Base-by-base conservation (phyloP, 2,888 invertebrate genomes). In the Harpagoxenus sublaevis region DNA sequence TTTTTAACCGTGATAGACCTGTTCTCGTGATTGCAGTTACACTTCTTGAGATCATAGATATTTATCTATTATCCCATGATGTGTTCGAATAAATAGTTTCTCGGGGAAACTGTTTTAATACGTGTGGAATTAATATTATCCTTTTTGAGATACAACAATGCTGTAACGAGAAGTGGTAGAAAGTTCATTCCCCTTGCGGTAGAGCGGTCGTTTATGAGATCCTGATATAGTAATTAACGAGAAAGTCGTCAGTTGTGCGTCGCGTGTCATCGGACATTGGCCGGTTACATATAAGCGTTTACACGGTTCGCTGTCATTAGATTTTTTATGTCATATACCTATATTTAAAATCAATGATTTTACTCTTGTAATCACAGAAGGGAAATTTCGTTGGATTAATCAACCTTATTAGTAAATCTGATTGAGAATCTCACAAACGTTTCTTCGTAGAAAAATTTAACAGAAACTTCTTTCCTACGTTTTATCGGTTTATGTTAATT, bases 211-310 rank as follows among this genome's bases (percentile, higher is more conserved):
- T 18, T 65, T 60, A 42, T 51, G 9, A 71, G 48, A 51, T n/a
- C 18, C 39, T 28, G 73, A 48, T 81, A 71, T 81, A 71, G 62
- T 81, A 81, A 81, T 81, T 81, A 81, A 1, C 79, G 73, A 71
- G 79, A 81, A 81, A 81, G 79, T 81, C 60, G 71, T 81, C 48
- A 28, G 23, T 71, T 62, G 23, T 79, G 23, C 48, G 12, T 71
- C 12, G 79, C 79, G 39, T 71, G 79, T 81, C 79, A 81, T 71
- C 55, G 70, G 28, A 78, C 42, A 28, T 18, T 60, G 48, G 0
- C 35, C 23, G 60, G 18, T 70, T 79, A 68, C 35, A 18, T 23
- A 42, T 60, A 28, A 51, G 10, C 45, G 4, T 60, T 39, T 53
- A 28, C 28, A 39, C 9, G 39, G 12, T 42, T 28, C 35, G 48